Percentiles rank a stretch among this genome's conserved stretches.
phyloP scores from a whole-genome alignment of 1,140 invertebrate genomes.

The Rhysida immarginata region DNA sequence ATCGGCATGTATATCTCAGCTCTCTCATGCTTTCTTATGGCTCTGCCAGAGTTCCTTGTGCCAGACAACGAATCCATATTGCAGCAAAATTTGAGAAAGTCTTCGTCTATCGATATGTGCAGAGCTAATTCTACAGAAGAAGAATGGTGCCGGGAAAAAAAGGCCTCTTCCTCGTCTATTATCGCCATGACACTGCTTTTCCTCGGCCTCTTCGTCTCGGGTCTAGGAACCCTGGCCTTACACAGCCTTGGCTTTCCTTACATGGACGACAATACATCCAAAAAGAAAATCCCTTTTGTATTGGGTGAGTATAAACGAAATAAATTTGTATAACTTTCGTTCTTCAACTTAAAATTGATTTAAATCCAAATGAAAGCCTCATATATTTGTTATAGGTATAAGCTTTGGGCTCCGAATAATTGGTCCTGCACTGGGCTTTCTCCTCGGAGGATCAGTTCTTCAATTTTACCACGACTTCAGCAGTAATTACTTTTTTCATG shows the following conservation, averaged over 20 bases:
- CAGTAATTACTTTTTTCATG: too few relatives aligned
- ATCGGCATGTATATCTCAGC: constrained; percentile 41
- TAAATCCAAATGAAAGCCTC: too few relatives aligned
- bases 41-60: constrained; percentile 48
- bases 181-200: not conserved
- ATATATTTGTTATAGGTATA: too few relatives aligned
- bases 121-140: not conserved
- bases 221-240: not conserved
- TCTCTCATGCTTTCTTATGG: constrained; percentile 48
- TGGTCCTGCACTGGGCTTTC: too few relatives aligned
- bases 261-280: constrained; percentile 6
- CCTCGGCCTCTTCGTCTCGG: not conserved
- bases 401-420: too few relatives aligned
- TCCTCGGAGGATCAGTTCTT: too few relatives aligned
- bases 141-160: not conserved
- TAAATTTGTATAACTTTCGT: too few relatives aligned
- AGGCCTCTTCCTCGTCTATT: not conserved
- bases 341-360: too few relatives aligned
- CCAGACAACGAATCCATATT: constrained; percentile 45
- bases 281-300: not conserved
- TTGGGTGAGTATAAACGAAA: constrained; percentile 2
- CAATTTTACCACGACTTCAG: too few relatives aligned
- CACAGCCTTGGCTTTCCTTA: not conserved
- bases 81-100: not conserved
- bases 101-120: not conserved